These are phyloP conservation scores for Gymnodraco acuticeps DNA, from an alignment of 2,797 vertebrate genomes.

Conservation along the genomic window DNA sequence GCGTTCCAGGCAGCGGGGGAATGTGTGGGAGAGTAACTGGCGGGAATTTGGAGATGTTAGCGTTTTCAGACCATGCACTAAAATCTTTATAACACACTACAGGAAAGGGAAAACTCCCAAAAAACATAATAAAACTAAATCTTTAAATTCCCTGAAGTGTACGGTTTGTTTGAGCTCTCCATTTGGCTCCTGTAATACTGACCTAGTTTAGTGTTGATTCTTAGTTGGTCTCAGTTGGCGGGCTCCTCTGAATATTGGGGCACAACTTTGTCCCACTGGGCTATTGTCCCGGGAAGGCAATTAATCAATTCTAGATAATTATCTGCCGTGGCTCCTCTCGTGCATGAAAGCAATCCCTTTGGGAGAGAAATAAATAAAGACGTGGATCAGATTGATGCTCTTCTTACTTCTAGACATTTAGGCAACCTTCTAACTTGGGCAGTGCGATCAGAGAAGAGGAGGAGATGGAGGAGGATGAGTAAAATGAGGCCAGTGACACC, in stretches of 20 bases:
- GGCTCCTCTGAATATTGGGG: constrained; percentile 5
- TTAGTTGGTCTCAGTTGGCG: constrained; percentile 33
- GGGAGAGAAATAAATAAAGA: neutral
- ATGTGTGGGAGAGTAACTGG: too few species aligned
- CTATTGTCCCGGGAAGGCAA: constrained; percentile 10
- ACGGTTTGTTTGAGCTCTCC: constrained; percentile 15
- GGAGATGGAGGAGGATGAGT: constrained; percentile 38
- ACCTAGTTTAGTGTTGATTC: constrained; percentile 58
- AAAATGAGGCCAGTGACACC: constrained; percentile 61
- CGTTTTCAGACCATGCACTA: too few species aligned
- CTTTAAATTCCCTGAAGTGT: neutral
- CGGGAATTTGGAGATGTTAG: too few species aligned
- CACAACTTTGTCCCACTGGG: constrained; percentile 35
- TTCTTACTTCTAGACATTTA: constrained; percentile 21
- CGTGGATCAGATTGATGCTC: constrained; percentile 1
- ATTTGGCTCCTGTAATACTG: constrained; percentile 47
- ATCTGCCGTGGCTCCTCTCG: neutral
- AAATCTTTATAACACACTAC: too few species aligned
- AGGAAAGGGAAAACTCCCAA: too few species aligned
- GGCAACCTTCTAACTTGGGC: constrained; percentile 29
- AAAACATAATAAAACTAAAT: too few species aligned
- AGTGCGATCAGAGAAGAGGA: constrained; percentile 57
- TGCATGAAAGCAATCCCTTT: constrained; percentile 4
- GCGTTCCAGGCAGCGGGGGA: too few species aligned
- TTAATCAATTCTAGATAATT: constrained; percentile 9